Conservation (phyloP, 2,888 invertebrate genomes). For the Tuta absoluta region DNA sequence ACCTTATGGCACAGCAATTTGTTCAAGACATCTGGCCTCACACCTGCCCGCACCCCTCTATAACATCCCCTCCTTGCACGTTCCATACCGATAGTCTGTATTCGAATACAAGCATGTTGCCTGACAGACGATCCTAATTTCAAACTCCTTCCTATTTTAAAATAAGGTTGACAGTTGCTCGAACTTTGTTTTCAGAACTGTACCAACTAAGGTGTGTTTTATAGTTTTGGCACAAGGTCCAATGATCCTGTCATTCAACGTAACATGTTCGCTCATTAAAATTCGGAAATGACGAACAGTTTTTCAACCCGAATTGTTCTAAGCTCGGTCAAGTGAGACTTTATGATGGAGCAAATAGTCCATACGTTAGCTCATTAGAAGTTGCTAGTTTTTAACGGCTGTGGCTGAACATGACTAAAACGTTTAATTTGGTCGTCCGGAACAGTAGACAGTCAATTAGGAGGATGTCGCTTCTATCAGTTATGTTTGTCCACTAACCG, state of each 20-base stretch:
- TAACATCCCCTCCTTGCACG: slow-evolving; percentile 44
- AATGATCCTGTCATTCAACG: slow-evolving; percentile 70
- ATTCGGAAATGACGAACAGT: slow-evolving; percentile 77
- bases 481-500: slow-evolving; percentile 58
- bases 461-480: slow-evolving; percentile 51
- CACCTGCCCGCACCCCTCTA: slow-evolving; percentile 72
- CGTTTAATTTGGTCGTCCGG: slow-evolving; percentile 55
- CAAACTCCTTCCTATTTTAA: not conserved
- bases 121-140: not conserved
- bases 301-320: slow-evolving; percentile 67
- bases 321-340: slow-evolving; percentile 66
- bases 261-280: slow-evolving; percentile 66
- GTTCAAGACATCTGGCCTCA: slow-evolving; percentile 80
- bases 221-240: slow-evolving; percentile 71
- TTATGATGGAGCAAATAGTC: slow-evolving; percentile 51
- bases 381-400: slow-evolving; percentile 43
- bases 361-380: slow-evolving; percentile 45
- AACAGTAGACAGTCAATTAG: slow-evolving; percentile 67
- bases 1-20: slow-evolving; percentile 79
- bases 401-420: slow-evolving; percentile 39
- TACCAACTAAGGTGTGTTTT: slow-evolving; percentile 48
- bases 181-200: slow-evolving; percentile 9
- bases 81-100: slow-evolving; percentile 59
- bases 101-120: not conserved
- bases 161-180: not conserved